These are phyloP conservation scores for Meiosimyza decipiens DNA, from an alignment of 2,888 invertebrate species.

Conservation along the genomic window DNA sequence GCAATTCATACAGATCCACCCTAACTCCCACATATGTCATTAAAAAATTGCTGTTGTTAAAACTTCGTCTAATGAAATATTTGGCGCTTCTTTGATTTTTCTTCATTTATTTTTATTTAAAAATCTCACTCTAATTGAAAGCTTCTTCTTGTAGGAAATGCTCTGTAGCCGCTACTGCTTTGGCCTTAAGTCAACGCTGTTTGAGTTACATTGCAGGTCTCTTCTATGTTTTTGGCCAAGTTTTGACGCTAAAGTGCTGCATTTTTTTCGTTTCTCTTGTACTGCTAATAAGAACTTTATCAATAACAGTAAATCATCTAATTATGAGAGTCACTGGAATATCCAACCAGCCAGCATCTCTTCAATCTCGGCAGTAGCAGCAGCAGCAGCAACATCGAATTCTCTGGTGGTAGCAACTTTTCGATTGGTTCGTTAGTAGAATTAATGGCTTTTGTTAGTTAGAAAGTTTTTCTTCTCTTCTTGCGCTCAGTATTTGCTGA, in stretches of 20 bases:
- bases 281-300: conserved; percentile 50
- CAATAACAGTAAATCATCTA: conserved; percentile 62
- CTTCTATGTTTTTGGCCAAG: not conserved
- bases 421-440: conserved; percentile 43
- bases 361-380: conserved; percentile 39
- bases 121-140: conserved; percentile 9
- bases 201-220: no score
- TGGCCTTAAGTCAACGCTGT: not conserved
- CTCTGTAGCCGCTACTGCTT: not conserved
- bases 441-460: conserved; percentile 59
- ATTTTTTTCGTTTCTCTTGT: conserved; percentile 10
- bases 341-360: no score
- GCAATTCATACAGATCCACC: no score
- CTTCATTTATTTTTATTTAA: conserved; percentile 13
- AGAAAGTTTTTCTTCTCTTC: conserved; percentile 57
- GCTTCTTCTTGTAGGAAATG: not conserved
- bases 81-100: conserved; percentile 22
- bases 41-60: no score
- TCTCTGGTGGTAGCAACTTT: conserved; percentile 13
- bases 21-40: no score
- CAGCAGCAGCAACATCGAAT: conserved; percentile 32
- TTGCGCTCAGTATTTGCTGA: conserved; percentile 45
- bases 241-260: conserved; percentile 26
- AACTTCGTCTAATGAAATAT: conserved; percentile 15
- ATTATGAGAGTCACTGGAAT: conserved; percentile 48